Percentiles rank a stretch among this genome's conserved stretches.
phyloP scores from a whole-genome alignment of 2,888 invertebrate genomes.

The Acleris sparsana region DNA sequence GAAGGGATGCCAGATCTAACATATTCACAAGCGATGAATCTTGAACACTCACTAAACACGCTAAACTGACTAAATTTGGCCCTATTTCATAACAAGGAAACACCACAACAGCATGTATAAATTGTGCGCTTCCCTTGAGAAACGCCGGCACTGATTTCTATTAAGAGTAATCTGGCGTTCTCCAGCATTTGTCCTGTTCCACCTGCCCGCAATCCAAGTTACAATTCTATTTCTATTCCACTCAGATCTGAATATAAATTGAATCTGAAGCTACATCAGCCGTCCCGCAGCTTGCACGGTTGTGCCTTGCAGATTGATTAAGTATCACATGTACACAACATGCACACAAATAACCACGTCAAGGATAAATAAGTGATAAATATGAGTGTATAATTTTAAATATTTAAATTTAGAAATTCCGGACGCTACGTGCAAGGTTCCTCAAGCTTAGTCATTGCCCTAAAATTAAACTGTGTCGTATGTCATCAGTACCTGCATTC shows the following conservation, averaged over 20 bases:
- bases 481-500: too few relatives aligned
- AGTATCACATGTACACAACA: conserved; percentile 44
- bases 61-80: too few relatives aligned
- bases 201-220: conserved; percentile 68
- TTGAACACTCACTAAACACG: too few relatives aligned
- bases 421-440: too few relatives aligned
- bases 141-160: conserved; percentile 27
- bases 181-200: conserved; percentile 41
- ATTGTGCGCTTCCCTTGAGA: conserved; percentile 27
- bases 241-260: conserved; percentile 71
- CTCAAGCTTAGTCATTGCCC: too few relatives aligned
- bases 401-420: too few relatives aligned
- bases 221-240: conserved; percentile 67
- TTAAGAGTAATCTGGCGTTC: conserved; percentile 30
- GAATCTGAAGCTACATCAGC: conserved; percentile 65
- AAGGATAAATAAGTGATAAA: conserved; percentile 46
- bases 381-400: too few relatives aligned
- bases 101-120: not conserved
- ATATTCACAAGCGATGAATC: too few relatives aligned
- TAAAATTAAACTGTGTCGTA: too few relatives aligned
- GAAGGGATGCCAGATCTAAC: too few relatives aligned
- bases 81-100: too few relatives aligned
- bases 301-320: conserved; percentile 66
- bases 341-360: not conserved
- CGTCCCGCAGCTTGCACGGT: conserved; percentile 54